Evolutionary conservation across 2,113 vertebrate genomes (phyloP), one percentile per base, ranked within the genome.

Genomic region (Trichomycterus rosablanca): DNA sequence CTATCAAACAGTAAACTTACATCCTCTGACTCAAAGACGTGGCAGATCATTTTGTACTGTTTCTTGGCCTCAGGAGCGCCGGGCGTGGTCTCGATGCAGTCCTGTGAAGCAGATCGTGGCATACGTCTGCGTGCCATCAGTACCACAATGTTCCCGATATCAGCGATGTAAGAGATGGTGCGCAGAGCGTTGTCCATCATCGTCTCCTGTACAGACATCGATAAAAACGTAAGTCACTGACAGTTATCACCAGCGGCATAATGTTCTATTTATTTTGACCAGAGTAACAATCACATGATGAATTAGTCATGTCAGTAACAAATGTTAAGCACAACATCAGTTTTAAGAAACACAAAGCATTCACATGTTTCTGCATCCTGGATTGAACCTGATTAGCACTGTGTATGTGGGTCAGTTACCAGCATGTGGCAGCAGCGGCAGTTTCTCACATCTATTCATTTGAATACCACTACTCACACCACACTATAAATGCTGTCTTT

Each of bases 31-130:
- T 99, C 96, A 14, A 98, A 99, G 74, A 98, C 96, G 0, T 99
- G 96, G 80, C 96, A 99, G 64, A 97, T 93, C 96, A 99, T 99
- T 83, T 98, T 97, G 80, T 98, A 99, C 80, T 99, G 96, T 68
- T 97, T 97, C 88, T 93, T 95, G 18, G 87, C 89, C 70, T 99
- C 95, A 1, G 90, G 89, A 0, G 90, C 92, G 0, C 94, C 94
- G 0, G 94, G 93, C 0, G 95, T 95, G 23, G 93, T 95, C 75
- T 98, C 96, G 0, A 97, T 95, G 51, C 95, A 97, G 78, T 98
- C 95, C 78, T 99, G 96, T 0, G 95, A 97, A 49, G 94, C 94
- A 0, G 93, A 89, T 2, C 94, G 80, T 0, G 96, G 94, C 91
- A 96, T 95, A 46, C 96, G 91, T 56, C 96, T 92, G 1, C 95